Evolutionary conservation across 2,797 vertebrate genomes (phyloP).

Genomic region (Tenualosa thibaudeaui): DNA sequence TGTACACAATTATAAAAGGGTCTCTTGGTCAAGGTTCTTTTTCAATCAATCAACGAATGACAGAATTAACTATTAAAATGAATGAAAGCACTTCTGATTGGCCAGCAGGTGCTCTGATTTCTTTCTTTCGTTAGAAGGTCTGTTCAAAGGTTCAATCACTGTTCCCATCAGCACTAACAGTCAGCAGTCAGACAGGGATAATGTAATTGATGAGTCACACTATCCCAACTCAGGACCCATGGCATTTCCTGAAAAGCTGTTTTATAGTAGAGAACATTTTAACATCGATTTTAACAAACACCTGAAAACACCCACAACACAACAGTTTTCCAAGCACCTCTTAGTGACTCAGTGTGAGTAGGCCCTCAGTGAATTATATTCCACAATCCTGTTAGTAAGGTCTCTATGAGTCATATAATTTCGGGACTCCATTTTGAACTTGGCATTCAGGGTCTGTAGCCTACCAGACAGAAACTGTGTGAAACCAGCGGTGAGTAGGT

Average conservation of each 20-base stretch:
- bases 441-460: not conserved
- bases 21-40: no score
- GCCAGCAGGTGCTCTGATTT: not conserved
- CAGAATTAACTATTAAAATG: no score
- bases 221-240: no score
- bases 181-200: not conserved
- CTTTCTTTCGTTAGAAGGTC: not conserved
- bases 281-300: not conserved
- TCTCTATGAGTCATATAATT: not conserved
- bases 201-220: not conserved
- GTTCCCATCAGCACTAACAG: not conserved
- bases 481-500: conserved; percentile 26
- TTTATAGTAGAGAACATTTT: not conserved
- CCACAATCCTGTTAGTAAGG: not conserved
- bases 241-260: not conserved
- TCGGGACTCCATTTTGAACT: not conserved
- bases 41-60: no score
- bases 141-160: not conserved
- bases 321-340: not conserved
- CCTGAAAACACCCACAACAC: not conserved
- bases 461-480: not conserved
- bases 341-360: not conserved
- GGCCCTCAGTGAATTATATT: not conserved
- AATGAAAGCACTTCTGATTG: not conserved
- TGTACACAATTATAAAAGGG: no score